phyloP scores from a whole-genome alignment of 1,140 invertebrate species.

The Cataglyphis hispanica region DNA sequence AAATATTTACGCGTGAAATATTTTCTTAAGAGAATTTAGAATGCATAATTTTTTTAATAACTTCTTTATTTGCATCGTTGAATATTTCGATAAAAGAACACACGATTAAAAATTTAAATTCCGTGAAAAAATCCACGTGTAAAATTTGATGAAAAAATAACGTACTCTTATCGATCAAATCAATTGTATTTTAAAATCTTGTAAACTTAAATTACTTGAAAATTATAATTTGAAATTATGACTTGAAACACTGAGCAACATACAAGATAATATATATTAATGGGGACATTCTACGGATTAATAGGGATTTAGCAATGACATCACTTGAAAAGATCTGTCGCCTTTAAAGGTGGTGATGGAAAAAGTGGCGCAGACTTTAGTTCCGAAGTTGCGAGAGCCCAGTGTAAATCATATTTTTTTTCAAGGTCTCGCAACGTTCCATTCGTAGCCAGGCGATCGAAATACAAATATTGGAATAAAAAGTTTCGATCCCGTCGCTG shows the following conservation, averaged over 20 bases:
- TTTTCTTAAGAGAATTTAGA: not conserved
- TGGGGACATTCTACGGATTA: too few species aligned
- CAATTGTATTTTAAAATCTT: not conserved
- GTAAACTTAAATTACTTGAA: not conserved
- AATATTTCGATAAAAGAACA: not conserved
- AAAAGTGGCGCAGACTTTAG: not conserved
- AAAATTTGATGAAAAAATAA: not conserved
- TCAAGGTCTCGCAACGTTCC: slow-evolving; percentile 28
- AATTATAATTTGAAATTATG: not conserved
- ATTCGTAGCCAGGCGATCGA: slow-evolving; percentile 24
- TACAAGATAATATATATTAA: not conserved
- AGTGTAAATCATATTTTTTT: slow-evolving; percentile 40
- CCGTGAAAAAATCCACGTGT: not conserved
- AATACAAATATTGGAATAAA: slow-evolving; percentile 60
- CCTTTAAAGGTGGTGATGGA: not conserved
- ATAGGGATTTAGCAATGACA: not conserved
- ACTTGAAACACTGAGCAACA: not conserved
- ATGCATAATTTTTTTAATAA: not conserved
- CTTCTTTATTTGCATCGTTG: not conserved
- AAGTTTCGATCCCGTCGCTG: slow-evolving; percentile 41
- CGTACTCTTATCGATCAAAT: not conserved
- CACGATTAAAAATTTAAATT: not conserved
- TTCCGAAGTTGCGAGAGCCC: slow-evolving; percentile 7
- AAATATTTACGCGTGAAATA: not conserved
- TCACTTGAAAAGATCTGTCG: not conserved